phyloP scores from a whole-genome alignment of 2,888 invertebrate species.

The Melieria crassipennis region DNA sequence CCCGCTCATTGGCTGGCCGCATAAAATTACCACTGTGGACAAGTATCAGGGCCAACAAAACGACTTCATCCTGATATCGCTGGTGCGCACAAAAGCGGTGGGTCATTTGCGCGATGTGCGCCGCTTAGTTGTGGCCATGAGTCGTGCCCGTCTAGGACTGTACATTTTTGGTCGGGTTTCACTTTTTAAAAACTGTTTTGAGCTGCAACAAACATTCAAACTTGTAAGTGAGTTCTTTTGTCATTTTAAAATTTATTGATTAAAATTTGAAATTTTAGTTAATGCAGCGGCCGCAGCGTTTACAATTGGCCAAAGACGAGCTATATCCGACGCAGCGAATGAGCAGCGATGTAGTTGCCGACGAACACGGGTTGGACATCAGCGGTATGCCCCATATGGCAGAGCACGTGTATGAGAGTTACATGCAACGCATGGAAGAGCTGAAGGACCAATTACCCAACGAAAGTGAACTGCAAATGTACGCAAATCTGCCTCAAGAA shows the following conservation, averaged over 20 bases:
- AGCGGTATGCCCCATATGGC: slow-evolving; percentile 90
- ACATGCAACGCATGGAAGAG: slow-evolving; percentile 78
- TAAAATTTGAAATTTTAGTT: slow-evolving; percentile 69
- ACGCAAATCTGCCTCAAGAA: slow-evolving; percentile 67
- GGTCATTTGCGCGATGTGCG: slow-evolving; percentile 97
- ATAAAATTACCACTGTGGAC: slow-evolving; percentile 96
- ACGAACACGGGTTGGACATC: slow-evolving; percentile 57
- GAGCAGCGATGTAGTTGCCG: slow-evolving; percentile 64
- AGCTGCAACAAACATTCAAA: slow-evolving; percentile 94
- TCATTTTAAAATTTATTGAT: not conserved
- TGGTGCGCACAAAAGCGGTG: slow-evolving; percentile 96
- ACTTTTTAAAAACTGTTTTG: slow-evolving; percentile 96
- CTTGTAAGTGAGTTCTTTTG: slow-evolving; percentile 69
- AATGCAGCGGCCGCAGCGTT: slow-evolving; percentile 80
- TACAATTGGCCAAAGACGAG: slow-evolving; percentile 85
- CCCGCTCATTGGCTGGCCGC: slow-evolving; percentile 92
- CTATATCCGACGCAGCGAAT: slow-evolving; percentile 77
- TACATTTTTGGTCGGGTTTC: slow-evolving; percentile 94
- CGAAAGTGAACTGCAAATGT: slow-evolving; percentile 54
- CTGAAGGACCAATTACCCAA: slow-evolving; percentile 66
- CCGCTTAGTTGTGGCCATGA: slow-evolving; percentile 97
- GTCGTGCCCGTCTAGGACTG: slow-evolving; percentile 93
- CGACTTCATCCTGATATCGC: slow-evolving; percentile 94
- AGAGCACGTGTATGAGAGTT: slow-evolving; percentile 92
- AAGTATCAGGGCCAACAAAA: slow-evolving; percentile 99